Base-by-base conservation (phyloP, 2,888 invertebrate genomes). In the Agrochola litura region DNA sequence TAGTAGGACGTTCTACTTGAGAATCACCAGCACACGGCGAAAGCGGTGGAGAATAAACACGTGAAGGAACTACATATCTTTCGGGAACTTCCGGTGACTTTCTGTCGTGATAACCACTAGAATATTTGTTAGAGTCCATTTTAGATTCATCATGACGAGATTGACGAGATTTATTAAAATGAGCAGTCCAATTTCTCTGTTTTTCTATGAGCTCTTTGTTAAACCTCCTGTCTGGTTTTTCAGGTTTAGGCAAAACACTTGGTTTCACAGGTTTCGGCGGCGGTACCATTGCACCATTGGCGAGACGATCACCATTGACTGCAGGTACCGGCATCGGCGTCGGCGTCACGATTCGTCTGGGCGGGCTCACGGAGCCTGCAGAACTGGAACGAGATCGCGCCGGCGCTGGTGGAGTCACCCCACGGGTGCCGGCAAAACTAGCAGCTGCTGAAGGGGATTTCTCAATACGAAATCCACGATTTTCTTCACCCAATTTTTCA, bases 161-260 rank as follows among this genome's bases (percentile, higher is more conserved):
- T 67, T 98, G 97, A 86, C 98, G 97, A 71, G 98, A 97, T 96
- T 98, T 98, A 79, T 98, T 98, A 93, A 99, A 99, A 95, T 98
- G 99, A 81, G 98, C 98, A 52, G 99, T 99, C 99, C 99, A 99
- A 95, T 99, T 99, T 92, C 98, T 98, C 92, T 99, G 99, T 91
- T 99, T 98, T 94, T 98, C 99, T 87, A 99, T 99, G 75, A 99
- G 96, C 93, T 99, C 98, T 87, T 98, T 98, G 82, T 98, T 98
- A 89, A 98, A 98, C 90, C 98, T 98, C 76, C 98, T 97, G 92
- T 98, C 98, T 6, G 98, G 98, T 93, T 98, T 98, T 90, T 98
- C 98, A 0, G 98, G 98, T 92, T 98, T 98, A 22, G 97, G 97
- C 88, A 97, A 96, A 79, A 97, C 96, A 83, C 97, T 97, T 10